phyloP scores from a whole-genome alignment of 2,113 vertebrate species.

The Cebus imitator region DNA sequence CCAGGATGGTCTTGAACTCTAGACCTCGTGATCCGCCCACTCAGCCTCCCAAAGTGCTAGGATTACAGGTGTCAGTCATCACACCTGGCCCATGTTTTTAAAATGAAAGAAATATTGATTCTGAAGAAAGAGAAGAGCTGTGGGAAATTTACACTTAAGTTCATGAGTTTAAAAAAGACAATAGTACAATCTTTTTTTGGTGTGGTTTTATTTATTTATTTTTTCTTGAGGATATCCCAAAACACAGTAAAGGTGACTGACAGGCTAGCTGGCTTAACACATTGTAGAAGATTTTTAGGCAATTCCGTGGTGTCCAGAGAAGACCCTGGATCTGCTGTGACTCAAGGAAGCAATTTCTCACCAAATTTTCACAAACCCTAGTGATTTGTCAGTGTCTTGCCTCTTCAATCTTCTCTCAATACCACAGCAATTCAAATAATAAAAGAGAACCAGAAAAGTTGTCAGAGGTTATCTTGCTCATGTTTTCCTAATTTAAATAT shows the following conservation, averaged over 20 bases:
- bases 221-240: background rate
- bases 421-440: background rate
- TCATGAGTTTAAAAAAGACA: background rate
- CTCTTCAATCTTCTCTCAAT: background rate
- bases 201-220: too few species aligned
- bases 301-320: background rate
- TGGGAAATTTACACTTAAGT: background rate
- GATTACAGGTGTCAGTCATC: too few species aligned
- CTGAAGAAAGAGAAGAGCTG: background rate
- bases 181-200: background rate
- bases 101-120: background rate
- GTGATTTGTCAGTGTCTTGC: background rate
- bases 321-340: background rate
- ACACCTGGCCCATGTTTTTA: background rate
- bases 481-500: background rate
- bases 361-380: background rate
- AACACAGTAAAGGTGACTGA: background rate
- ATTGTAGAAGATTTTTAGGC: background rate
- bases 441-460: background rate
- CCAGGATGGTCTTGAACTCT: too few species aligned
- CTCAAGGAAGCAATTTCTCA: conserved; percentile 24
- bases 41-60: too few species aligned
- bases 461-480: background rate
- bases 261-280: background rate
- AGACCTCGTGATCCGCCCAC: too few species aligned